phyloP scores from a whole-genome alignment of 2,797 vertebrate genomes.

The Pterois miles region DNA sequence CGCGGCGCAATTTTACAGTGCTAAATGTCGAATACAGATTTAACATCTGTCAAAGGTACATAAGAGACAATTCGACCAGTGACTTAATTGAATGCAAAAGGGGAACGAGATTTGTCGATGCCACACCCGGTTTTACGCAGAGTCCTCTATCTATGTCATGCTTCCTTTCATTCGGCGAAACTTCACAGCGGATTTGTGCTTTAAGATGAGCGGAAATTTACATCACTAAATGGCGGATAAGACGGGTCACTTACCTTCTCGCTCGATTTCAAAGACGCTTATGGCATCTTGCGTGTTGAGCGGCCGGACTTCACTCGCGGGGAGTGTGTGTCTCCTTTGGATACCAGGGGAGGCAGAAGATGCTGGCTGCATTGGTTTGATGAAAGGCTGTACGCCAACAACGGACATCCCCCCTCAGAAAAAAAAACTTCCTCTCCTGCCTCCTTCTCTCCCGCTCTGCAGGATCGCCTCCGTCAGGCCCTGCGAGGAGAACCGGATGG shows the following conservation, averaged over 20 bases:
- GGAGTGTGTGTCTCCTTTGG: slow-evolving; percentile 93
- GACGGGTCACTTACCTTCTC: slow-evolving; percentile 85
- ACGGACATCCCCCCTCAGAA: slow-evolving; percentile 73
- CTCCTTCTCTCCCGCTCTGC: slow-evolving; percentile 17
- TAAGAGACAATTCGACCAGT: background rate
- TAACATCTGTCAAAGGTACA: background rate
- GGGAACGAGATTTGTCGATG: background rate
- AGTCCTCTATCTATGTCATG: background rate
- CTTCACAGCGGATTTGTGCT: too few species aligned
- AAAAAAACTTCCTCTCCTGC: background rate
- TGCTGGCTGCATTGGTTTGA: slow-evolving; percentile 76
- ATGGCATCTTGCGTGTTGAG: slow-evolving; percentile 90
- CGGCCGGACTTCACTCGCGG: slow-evolving; percentile 93
- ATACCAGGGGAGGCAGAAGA: slow-evolving; percentile 71
- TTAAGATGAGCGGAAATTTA: too few species aligned
- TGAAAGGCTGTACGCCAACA: slow-evolving; percentile 80
- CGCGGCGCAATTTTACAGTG: accelerated
- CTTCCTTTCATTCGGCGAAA: background rate
- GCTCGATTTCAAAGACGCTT: slow-evolving; percentile 94
- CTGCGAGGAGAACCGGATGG: slow-evolving; percentile 41
- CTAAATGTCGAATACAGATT: background rate
- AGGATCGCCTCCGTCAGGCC: slow-evolving; percentile 51
- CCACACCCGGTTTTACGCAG: slow-evolving; percentile 14
- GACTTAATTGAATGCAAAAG: background rate
- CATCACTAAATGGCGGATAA: too few species aligned